These are phyloP conservation scores for Boloria euphrosyne DNA, from an alignment of 2,888 invertebrate genomes.

Conservation along the genomic window DNA sequence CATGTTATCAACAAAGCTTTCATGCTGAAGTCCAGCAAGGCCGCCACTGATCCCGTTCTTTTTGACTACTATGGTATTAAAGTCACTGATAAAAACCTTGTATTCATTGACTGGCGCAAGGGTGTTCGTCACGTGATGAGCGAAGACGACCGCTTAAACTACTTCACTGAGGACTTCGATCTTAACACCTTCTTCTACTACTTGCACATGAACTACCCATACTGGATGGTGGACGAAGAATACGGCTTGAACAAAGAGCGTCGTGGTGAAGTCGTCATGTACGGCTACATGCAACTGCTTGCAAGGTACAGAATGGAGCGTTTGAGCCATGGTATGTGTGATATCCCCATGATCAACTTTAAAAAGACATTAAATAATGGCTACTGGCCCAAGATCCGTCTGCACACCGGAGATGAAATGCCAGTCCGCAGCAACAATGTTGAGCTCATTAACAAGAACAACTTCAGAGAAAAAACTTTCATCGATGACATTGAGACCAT, in stretches of 20 bases:
- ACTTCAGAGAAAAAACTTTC: slow-evolving; percentile 55
- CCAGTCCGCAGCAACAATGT: slow-evolving; percentile 78
- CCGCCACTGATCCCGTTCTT: slow-evolving; percentile 77
- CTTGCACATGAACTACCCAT: slow-evolving; percentile 86
- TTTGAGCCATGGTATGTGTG: slow-evolving; percentile 73
- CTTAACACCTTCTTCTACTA: slow-evolving; percentile 88
- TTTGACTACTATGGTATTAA: slow-evolving; percentile 76
- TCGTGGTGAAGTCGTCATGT: slow-evolving; percentile 83
- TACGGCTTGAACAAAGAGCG: slow-evolving; percentile 73
- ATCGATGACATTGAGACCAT: slow-evolving; percentile 75
- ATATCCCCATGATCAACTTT: slow-evolving; percentile 74
- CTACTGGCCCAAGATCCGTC: slow-evolving; percentile 83
- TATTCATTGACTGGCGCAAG: slow-evolving; percentile 86
- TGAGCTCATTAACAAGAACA: slow-evolving; percentile 54
- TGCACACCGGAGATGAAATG: slow-evolving; percentile 82
- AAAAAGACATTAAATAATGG: slow-evolving; percentile 69
- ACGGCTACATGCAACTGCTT: slow-evolving; percentile 84
- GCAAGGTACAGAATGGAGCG: slow-evolving; percentile 82
- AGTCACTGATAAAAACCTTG: slow-evolving; percentile 79
- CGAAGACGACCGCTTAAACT: slow-evolving; percentile 84
- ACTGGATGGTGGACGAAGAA: slow-evolving; percentile 84
- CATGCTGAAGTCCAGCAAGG: slow-evolving; percentile 84
- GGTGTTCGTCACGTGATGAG: slow-evolving; percentile 81
- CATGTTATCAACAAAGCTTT: slow-evolving; percentile 87
- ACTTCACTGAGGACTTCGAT: slow-evolving; percentile 90